These are phyloP conservation scores for Psammodynastes pulverulentus DNA, from an alignment of 2,113 vertebrate genomes.

Conservation along the genomic window DNA sequence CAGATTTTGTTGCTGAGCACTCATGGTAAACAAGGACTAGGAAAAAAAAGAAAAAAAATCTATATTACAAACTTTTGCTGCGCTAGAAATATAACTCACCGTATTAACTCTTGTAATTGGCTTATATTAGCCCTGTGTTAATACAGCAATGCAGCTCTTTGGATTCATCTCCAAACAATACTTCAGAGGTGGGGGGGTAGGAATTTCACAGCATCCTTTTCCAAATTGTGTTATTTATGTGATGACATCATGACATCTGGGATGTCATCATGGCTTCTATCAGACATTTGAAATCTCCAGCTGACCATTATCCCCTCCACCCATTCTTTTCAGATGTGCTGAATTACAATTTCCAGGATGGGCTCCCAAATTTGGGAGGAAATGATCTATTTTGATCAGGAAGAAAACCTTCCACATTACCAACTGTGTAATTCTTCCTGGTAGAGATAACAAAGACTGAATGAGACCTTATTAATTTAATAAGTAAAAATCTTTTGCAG, in stretches of 20 bases:
- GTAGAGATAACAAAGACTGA: background rate
- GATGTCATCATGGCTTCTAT: background rate
- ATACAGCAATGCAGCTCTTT: background rate
- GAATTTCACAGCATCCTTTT: background rate
- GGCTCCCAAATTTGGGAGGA: background rate
- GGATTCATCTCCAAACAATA: background rate
- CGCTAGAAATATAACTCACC: background rate
- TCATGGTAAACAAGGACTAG: slow-evolving; percentile 74
- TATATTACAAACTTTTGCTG: background rate
- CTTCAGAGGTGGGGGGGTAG: fast-evolving
- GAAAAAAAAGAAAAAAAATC: background rate
- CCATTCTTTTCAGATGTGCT: background rate
- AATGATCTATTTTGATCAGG: background rate
- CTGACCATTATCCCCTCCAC: background rate
- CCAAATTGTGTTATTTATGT: background rate
- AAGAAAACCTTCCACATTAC: background rate
- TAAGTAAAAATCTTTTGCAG: background rate
- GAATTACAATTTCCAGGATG: background rate
- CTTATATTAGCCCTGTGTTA: background rate
- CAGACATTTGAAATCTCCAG: background rate
- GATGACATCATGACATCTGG: background rate
- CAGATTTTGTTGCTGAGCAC: slow-evolving; percentile 75
- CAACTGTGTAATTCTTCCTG: background rate
- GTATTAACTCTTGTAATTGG: background rate
- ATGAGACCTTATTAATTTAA: background rate